Conservation (phyloP, 2,113 vertebrate species). For the Artemisiospiza belli region DNA sequence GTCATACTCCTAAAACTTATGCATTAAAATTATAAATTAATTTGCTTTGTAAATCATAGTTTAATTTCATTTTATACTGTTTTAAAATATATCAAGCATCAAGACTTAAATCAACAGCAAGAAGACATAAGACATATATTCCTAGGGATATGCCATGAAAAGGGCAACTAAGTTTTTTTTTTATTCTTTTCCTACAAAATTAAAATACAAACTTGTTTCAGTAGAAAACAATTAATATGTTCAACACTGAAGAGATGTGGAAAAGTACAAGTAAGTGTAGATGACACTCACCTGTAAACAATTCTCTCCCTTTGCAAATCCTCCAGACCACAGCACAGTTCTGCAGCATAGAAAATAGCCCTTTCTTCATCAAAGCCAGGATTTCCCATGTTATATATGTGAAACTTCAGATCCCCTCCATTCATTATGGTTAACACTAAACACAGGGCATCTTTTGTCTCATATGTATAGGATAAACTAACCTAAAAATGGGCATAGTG, state of each 20-base stretch:
- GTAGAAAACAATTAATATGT: not conserved
- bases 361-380: slow-evolving; percentile 89
- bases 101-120: not conserved
- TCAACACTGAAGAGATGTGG: not conserved
- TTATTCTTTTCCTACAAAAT: not conserved
- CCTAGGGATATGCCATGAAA: not conserved
- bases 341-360: slow-evolving; percentile 91
- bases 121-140: not conserved
- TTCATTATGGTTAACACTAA: slow-evolving; percentile 84
- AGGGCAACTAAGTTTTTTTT: not conserved
- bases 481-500: slow-evolving; percentile 65
- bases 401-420: slow-evolving; percentile 88
- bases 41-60: not conserved
- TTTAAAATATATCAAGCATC: not conserved
- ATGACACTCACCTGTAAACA: slow-evolving; percentile 84
- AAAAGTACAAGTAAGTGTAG: not conserved
- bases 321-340: slow-evolving; percentile 90
- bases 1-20: not conserved
- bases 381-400: slow-evolving; percentile 92
- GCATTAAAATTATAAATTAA: not conserved
- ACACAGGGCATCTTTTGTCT: slow-evolving; percentile 79
- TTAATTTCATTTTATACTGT: not conserved
- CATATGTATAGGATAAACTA: slow-evolving; percentile 80
- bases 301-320: slow-evolving; percentile 91
- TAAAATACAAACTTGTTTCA: not conserved